Percentiles rank a stretch among this genome's conserved stretches.
These are phyloP conservation scores for Atrina japonica DNA, from an alignment of 2,888 invertebrate species.

Conservation along the genomic window DNA sequence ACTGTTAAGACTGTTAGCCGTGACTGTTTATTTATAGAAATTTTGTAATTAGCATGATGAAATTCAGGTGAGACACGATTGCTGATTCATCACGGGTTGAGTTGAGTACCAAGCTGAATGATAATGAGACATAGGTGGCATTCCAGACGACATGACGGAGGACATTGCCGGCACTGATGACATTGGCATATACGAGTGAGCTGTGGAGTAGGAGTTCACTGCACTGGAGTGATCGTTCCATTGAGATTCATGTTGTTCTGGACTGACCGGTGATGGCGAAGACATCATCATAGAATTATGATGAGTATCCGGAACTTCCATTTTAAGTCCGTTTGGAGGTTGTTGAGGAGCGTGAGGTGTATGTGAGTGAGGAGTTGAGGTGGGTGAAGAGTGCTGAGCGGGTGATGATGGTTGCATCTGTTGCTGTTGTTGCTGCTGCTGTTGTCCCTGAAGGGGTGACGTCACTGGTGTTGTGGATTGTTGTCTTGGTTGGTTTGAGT, in stretches of 20 bases:
- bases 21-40: too few species aligned
- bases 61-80: slow-evolving; percentile 65
- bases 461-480: slow-evolving; percentile 56
- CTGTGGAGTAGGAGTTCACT: slow-evolving; percentile 53
- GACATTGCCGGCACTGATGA: slow-evolving; percentile 59
- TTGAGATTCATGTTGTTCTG: slow-evolving; percentile 61
- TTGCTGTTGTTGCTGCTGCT: slow-evolving; percentile 45
- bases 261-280: slow-evolving; percentile 65
- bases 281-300: slow-evolving; percentile 55
- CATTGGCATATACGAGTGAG: slow-evolving; percentile 65
- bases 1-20: too few species aligned
- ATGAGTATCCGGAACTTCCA: slow-evolving; percentile 40
- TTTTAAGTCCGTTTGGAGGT: slow-evolving; percentile 51
- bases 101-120: slow-evolving; percentile 66
- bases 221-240: slow-evolving; percentile 47
- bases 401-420: slow-evolving; percentile 19
- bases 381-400: slow-evolving; percentile 19
- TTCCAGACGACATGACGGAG: slow-evolving; percentile 44
- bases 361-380: slow-evolving; percentile 47
- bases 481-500: slow-evolving; percentile 38
- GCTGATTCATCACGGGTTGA: slow-evolving; percentile 63
- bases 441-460: slow-evolving; percentile 57
- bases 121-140: slow-evolving; percentile 63
- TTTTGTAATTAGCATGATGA: too few species aligned
- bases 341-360: slow-evolving; percentile 56